Evolutionary conservation across 2,797 vertebrate species (phyloP), one percentile per base, ranked within the genome.

Genomic region (Holocentrus rufus): DNA sequence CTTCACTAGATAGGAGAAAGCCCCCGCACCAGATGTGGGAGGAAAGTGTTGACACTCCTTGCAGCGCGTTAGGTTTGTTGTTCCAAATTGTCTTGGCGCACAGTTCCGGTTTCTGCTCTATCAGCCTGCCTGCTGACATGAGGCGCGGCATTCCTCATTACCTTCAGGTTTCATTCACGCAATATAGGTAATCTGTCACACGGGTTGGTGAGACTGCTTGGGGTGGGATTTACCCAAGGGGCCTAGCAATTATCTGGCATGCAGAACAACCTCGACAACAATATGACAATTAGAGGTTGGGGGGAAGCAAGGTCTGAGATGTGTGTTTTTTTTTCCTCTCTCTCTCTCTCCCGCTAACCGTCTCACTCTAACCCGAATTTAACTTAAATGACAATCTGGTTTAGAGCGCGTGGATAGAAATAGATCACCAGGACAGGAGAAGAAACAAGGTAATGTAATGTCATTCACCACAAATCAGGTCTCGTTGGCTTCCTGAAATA

Each of bases 401-500:
- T 80, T 69, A 46, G 64, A 72, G 62, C 34, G 65, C 65, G 44
- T 15, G 72, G 72, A 85, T 86, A 57, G 81, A 83, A 90, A 92
- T 87, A 84, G 87, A 92, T 87, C 70, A 75, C 75, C 56, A 49
- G 73, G 57, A 66, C 69, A 1, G 17, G 60, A 69, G 74, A 68
- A 81, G 82, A 88, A 83, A 81, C 80, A 50, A 77, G 79, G 77
- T 83, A 82, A 84, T 84, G 81, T 83, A 87, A 86, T 86, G 90
- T 84, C 87, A 88, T 77, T 87, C 84, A 76, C 81, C 22, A 6
- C 80, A 87, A 88, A 91, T 89, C 89, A 87, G 82, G 74, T 86
- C 80, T 87, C 7, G 57, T 76, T 85, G 91, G 85, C 90, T 91
- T 91, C 85, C 90, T 87, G 84, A 85, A 76, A 84, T 85, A 90